Percentiles rank a stretch among this genome's conserved stretches.
These are phyloP conservation scores for Delphinapterus leucas DNA, from an alignment of 2,113 vertebrate genomes.

Conservation along the genomic window DNA sequence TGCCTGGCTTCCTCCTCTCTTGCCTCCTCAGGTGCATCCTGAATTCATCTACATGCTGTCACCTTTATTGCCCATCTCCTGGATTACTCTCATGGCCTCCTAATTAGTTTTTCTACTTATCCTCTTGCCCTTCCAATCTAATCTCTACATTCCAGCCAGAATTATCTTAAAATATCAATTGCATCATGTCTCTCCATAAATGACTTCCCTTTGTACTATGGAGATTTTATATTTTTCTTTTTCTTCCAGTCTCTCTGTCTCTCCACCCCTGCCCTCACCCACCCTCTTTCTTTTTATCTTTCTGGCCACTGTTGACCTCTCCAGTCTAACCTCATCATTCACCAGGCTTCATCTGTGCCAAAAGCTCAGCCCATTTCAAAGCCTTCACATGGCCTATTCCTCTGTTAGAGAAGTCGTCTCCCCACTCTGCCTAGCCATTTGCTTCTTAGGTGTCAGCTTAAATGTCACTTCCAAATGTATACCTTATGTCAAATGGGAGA, in stretches of 20 bases:
- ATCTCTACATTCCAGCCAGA: not conserved
- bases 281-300: too few relatives aligned
- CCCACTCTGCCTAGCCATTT: not conserved
- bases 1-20: not conserved
- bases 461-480: not conserved
- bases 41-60: not conserved
- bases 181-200: not conserved
- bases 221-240: not conserved
- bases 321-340: not conserved
- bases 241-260: not conserved
- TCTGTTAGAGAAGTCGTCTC: not conserved
- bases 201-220: not conserved
- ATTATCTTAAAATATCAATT: not conserved
- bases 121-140: not conserved
- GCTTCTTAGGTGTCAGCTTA: not conserved
- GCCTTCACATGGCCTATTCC: not conserved
- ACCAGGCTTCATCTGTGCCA: not conserved
- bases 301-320: not conserved
- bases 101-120: not conserved
- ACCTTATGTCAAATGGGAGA: not conserved
- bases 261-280: not conserved
- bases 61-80: not conserved
- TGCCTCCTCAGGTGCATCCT: not conserved
- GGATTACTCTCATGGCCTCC: not conserved
- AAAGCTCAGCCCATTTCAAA: not conserved